Base-by-base conservation (phyloP, 2,888 invertebrate species). In the Zaprionus lineosus region DNA sequence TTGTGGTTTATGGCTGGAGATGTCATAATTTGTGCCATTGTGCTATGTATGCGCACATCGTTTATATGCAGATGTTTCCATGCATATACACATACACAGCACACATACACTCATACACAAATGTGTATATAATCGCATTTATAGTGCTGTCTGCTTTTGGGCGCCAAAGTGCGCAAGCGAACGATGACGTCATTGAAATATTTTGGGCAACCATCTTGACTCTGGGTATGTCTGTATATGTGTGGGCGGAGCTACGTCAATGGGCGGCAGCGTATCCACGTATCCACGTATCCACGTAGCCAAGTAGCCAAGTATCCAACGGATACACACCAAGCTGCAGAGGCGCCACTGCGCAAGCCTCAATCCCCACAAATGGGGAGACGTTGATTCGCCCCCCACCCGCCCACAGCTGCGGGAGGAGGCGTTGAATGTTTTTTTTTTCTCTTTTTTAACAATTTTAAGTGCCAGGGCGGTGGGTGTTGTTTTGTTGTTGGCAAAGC, bases 121-220 rank as follows among this genome's bases (percentile, higher is more conserved):
- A 7, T 43, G 44, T 19, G 16, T 46, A 19, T 55, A 24, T 58
- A 48, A 43, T 18, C 18, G 12, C 26, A 28, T 28, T 26, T 24
- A n/a, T 46, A 5, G 7, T 47, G 34, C 19, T 53, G 41, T 8
- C 37, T 29, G 40, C 29, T 26, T 69, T 58, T 55, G 51, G 46
- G 51, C 51, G 63, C 66, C 65, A 50, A 56, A 28, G 31, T 59
- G 50, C 29, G 47, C 33, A 41, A 40, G 48, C 39, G 14, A 14
- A n/a, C 58, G 6, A 46, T 81, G 81, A 81, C 81, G 81, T 81
- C 81, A 81, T 47, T n/a, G n/a, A 6, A 24, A 19, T 59, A 50
- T 62, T 67, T 59, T 36, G 53, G 75, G 84, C 78, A 78, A 82
- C 81, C 81, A 81, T 81, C 79, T 81, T 81, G 72, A 62, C 57